Conservation (phyloP, 2,888 invertebrate genomes). For the Hipparchia semele region DNA sequence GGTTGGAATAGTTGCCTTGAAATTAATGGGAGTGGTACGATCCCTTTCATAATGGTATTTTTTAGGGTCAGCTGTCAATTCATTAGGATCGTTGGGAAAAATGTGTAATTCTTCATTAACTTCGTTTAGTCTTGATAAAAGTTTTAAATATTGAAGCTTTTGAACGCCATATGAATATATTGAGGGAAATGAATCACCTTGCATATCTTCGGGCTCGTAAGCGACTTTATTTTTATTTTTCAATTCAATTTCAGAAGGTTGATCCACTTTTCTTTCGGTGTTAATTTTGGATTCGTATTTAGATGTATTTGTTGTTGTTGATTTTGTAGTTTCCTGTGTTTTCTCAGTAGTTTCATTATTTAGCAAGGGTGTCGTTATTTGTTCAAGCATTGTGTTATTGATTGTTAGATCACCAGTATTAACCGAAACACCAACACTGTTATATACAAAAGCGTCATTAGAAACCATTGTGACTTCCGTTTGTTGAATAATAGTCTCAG, state of each 20-base stretch:
- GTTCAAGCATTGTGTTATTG: slow-evolving; percentile 49
- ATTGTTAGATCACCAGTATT: slow-evolving; percentile 65
- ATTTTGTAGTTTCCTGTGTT: slow-evolving; percentile 34
- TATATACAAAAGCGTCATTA: slow-evolving; percentile 64
- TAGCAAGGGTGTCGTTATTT: slow-evolving; percentile 31
- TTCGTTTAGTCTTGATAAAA: slow-evolving; percentile 65
- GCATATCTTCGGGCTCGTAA: slow-evolving; percentile 73
- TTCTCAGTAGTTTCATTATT: slow-evolving; percentile 34
- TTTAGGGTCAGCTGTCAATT: slow-evolving; percentile 54
- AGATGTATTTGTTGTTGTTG: slow-evolving; percentile 14
- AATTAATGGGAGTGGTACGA: slow-evolving; percentile 39
- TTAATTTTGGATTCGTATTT: slow-evolving; percentile 42
- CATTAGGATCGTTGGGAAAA: slow-evolving; percentile 61
- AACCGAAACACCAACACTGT: slow-evolving; percentile 53
- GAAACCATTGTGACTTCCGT: slow-evolving; percentile 52
- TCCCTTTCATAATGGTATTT: slow-evolving; percentile 66
- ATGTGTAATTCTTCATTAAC: slow-evolving; percentile 70
- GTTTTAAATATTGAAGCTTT: slow-evolving; percentile 69
- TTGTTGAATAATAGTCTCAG: slow-evolving; percentile 42
- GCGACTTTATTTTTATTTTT: slow-evolving; percentile 54
- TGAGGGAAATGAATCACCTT: slow-evolving; percentile 70
- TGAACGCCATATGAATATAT: slow-evolving; percentile 71
- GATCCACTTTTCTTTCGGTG: slow-evolving; percentile 45
- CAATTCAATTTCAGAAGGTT: slow-evolving; percentile 49
- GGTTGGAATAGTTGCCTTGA: slow-evolving; percentile 38